Conservation (phyloP, 2,113 vertebrate species). For the Caranx ignobilis region DNA sequence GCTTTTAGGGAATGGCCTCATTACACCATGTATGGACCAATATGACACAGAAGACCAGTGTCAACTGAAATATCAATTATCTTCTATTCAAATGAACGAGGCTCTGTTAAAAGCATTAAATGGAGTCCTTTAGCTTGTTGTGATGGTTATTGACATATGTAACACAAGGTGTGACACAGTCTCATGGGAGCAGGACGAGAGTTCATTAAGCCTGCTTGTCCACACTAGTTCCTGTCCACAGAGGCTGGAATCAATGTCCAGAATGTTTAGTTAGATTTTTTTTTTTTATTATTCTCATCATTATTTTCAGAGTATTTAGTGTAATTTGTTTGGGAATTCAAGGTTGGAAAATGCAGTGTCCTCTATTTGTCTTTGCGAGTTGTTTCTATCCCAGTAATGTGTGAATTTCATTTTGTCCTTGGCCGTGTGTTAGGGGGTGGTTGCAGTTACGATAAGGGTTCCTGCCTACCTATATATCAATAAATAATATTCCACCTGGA, state of each 20-base stretch:
- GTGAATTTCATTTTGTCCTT: constrained; percentile 78
- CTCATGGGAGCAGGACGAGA: constrained; percentile 29
- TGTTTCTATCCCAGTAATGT: constrained; percentile 62
- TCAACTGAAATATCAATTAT: background rate
- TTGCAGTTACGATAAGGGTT: constrained; percentile 71
- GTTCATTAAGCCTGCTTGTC: constrained; percentile 39
- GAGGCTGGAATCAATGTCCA: background rate
- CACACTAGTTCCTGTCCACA: background rate
- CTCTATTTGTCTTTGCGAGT: constrained; percentile 75
- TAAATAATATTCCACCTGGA: constrained; percentile 83
- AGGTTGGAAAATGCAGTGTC: constrained; percentile 52
- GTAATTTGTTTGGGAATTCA: constrained; percentile 35
- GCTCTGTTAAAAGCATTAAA: background rate
- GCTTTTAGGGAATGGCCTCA: background rate
- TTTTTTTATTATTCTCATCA: background rate
- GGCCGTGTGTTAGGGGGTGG: constrained; percentile 65
- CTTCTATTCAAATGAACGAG: too few relatives aligned
- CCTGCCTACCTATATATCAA: constrained; percentile 79
- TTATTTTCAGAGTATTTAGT: constrained; percentile 10
- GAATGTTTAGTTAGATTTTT: constrained; percentile 1
- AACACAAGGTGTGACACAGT: constrained; percentile 11
- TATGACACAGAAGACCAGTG: background rate
- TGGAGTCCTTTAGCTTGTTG: background rate
- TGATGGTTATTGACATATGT: constrained; percentile 43
- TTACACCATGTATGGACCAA: background rate